Evolutionary conservation across 2,797 vertebrate genomes (phyloP).

Genomic region (Neosilurus hyrtlii): DNA sequence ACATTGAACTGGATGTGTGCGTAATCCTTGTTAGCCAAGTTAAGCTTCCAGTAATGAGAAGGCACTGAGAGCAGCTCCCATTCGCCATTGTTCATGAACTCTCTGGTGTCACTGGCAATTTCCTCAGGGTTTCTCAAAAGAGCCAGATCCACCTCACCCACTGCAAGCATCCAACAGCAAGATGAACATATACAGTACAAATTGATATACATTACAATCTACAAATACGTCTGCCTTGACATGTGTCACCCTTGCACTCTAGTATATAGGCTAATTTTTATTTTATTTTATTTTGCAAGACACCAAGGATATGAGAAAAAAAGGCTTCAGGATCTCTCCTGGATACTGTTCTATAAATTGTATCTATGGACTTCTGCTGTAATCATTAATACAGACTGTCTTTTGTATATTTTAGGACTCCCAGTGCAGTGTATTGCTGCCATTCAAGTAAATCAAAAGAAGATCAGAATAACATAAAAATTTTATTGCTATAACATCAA

Average conservation of each 20-base stretch:
- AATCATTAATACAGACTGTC: not conserved
- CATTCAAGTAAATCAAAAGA: too few relatives aligned
- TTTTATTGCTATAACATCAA: too few relatives aligned
- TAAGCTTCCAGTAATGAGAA: conserved; percentile 71
- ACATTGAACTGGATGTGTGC: conserved; percentile 86
- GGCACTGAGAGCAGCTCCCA: conserved; percentile 85
- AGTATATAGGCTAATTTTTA: not conserved
- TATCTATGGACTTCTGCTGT: not conserved
- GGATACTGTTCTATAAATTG: not conserved
- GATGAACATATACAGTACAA: not conserved
- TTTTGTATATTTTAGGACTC: not conserved
- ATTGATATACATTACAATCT: not conserved
- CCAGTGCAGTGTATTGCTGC: too few relatives aligned
- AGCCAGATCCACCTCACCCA: conserved; percentile 81
- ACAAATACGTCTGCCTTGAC: not conserved
- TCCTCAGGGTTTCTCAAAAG: conserved; percentile 77
- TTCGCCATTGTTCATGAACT: conserved; percentile 81
- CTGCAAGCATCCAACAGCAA: conserved; percentile 59
- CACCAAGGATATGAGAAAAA: not conserved
- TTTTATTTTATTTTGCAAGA: not conserved
- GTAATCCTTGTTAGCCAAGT: conserved; percentile 69
- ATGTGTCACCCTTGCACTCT: not conserved
- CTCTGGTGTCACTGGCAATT: conserved; percentile 71
- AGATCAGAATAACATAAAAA: too few relatives aligned
- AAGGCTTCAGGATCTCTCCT: not conserved